A percentile compares a stretch with the other conserved stretches of the same genome.
phyloP scores from a whole-genome alignment of 2,797 vertebrate species.

The Petrocephalus schoutedeni region DNA sequence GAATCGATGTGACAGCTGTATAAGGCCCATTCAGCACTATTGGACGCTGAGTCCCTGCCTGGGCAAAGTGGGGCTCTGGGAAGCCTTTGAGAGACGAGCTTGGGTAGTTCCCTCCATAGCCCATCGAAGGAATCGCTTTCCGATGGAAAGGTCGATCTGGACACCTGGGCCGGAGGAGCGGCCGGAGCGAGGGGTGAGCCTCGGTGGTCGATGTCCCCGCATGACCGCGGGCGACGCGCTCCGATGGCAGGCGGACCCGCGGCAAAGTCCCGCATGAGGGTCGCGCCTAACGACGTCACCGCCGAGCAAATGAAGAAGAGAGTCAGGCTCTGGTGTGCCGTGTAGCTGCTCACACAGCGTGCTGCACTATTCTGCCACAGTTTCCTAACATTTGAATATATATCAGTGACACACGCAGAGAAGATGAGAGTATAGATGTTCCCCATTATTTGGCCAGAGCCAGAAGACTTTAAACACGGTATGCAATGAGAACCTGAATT shows the following conservation, averaged over 20 bases:
- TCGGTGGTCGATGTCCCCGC: slow-evolving; percentile 16
- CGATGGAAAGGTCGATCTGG: slow-evolving; percentile 40
- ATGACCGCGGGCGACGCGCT: slow-evolving; percentile 10
- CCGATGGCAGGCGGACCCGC: background rate
- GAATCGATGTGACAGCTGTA: slow-evolving; percentile 51
- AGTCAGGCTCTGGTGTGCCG: background rate
- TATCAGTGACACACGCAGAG: background rate
- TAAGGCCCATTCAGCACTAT: slow-evolving; percentile 55
- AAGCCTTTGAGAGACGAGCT: slow-evolving; percentile 20
- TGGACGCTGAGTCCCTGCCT: slow-evolving; percentile 34
- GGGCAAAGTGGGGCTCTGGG: slow-evolving; percentile 23
- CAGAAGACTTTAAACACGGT: background rate
- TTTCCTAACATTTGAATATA: background rate
- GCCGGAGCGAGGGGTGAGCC: slow-evolving; percentile 9
- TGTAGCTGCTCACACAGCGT: background rate
- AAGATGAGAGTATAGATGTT: background rate
- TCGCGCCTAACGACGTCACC: background rate
- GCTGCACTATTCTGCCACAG: background rate
- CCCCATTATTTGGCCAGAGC: background rate
- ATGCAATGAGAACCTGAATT: background rate
- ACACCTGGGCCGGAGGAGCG: background rate
- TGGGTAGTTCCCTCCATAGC: slow-evolving; percentile 34
- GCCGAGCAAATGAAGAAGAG: background rate
- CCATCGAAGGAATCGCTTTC: slow-evolving; percentile 48
- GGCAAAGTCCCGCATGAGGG: background rate